These are phyloP conservation scores for Galendromus occidentalis DNA, from an alignment of 1,140 invertebrate genomes.

Conservation along the genomic window DNA sequence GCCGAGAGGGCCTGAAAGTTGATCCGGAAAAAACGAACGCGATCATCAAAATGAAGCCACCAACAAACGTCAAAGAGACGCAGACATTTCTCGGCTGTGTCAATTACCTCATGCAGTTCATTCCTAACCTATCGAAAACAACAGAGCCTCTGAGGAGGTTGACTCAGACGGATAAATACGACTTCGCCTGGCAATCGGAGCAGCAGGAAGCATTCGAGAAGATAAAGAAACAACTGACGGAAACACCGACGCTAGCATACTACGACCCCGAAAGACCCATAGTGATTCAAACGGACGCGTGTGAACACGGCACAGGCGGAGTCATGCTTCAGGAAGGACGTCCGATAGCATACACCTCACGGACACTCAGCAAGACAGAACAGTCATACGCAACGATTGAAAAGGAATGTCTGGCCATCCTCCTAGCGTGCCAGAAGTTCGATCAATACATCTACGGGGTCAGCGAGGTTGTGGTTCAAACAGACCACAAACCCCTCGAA, in stretches of 20 bases:
- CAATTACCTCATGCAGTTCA: not conserved
- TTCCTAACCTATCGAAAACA: not conserved
- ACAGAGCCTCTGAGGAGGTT: conserved; percentile 25
- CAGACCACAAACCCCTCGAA: not conserved
- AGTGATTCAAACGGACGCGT: conserved; percentile 22
- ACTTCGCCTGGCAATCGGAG: conserved; percentile 24
- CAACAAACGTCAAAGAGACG: conserved; percentile 12
- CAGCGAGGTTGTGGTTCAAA: not conserved
- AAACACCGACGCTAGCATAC: not conserved
- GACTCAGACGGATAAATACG: conserved; percentile 22
- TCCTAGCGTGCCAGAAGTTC: not conserved
- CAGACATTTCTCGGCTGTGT: conserved; percentile 6
- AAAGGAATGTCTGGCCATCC: too few species aligned
- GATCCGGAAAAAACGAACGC: conserved; percentile 9
- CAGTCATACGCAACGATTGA: too few species aligned
- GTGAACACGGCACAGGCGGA: too few species aligned
- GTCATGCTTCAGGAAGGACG: conserved; percentile 23
- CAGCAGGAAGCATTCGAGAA: conserved; percentile 18
- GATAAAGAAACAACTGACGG: not conserved
- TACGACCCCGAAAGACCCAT: not conserved
- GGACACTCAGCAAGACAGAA: conserved; percentile 20
- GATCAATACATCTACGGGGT: not conserved
- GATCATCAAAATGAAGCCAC: not conserved
- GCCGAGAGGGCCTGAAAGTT: not conserved
- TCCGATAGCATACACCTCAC: conserved; percentile 26